Evolutionary conservation across 1,140 invertebrate species (phyloP), one percentile per base, ranked within the genome.

Genomic region (Musca vetustissima): DNA sequence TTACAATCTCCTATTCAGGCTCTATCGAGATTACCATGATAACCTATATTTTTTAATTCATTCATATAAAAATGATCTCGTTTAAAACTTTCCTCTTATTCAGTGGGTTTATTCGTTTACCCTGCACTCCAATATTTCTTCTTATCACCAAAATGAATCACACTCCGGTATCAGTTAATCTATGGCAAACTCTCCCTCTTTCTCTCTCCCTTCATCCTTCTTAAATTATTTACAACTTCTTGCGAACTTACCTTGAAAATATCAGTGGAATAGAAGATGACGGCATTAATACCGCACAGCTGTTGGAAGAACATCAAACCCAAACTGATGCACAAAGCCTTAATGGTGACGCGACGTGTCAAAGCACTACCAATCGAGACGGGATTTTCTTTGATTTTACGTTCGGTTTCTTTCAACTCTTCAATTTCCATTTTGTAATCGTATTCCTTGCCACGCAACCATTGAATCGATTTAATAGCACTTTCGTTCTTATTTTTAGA

Each of bases 291-390:
- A 48, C 94, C 93, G 66, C 89, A 90, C 25, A 95, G 83, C 78
- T 96, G 94, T 76, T 96, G 93, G 79, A 95, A 91, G 64, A 93
- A 83, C 91, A 96, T 94, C 1, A 96, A 83, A 15, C 89, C 88
- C 70, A 92, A 87, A 50, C 87, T 89, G 36, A 96, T 92, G 6
- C 89, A 67, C 11, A 95, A 77, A 9, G 89, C 91, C 79, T 89
- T 93, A 22, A 86, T 80, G 0, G 88, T 87, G 15, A 88, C 86
- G 70, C 82, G 87, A 55, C 87, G 86, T 2, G 80, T 84, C 11
- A 92, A 85, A 1, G 88, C 85, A 14, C 85, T 77, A 3, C 74
- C 50, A 32, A 90, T 85, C 1, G 89, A 87, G 0, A 86, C 75
- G 67, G 83, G 84, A 1, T 85, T 79, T 32, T 88, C 83, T 28